These are phyloP conservation scores for Onychorhynchus coronatus DNA, from an alignment of 2,113 vertebrate genomes.

Conservation along the genomic window DNA sequence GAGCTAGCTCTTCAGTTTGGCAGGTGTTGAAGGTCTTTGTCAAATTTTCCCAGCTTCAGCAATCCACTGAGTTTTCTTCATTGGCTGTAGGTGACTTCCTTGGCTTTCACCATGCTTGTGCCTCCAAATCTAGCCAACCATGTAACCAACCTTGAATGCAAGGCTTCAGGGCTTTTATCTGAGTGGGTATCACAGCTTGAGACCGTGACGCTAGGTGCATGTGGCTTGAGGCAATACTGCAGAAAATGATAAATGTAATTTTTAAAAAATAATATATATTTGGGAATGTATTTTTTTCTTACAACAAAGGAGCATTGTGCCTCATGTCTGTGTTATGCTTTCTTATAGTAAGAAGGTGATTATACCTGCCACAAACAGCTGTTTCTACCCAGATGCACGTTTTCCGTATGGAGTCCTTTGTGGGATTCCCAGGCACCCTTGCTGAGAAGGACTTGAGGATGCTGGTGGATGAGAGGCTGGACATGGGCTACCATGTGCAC, in stretches of 20 bases:
- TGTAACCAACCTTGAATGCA: neutral
- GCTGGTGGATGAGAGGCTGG: neutral
- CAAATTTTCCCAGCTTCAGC: neutral
- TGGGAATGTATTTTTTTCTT: neutral
- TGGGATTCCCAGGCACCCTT: neutral
- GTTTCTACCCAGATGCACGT: neutral
- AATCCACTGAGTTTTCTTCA: neutral
- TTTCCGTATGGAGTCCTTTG: neutral
- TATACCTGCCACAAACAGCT: neutral
- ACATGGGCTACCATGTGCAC: neutral
- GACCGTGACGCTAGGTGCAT: neutral
- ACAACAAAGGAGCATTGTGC: neutral
- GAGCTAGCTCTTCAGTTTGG: neutral
- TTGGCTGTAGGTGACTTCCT: neutral
- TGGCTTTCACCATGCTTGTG: neutral
- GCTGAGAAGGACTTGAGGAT: neutral
- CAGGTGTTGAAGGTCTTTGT: neutral
- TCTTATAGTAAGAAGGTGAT: neutral
- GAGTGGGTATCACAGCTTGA: neutral
- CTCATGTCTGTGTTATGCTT: neutral
- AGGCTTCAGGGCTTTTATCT: neutral
- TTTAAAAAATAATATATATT: neutral
- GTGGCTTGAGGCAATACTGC: neutral
- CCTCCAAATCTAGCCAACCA: neutral
- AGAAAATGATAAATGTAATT: neutral